phyloP scores from a whole-genome alignment of 2,113 vertebrate species.

The Microcebus jonahi region DNA sequence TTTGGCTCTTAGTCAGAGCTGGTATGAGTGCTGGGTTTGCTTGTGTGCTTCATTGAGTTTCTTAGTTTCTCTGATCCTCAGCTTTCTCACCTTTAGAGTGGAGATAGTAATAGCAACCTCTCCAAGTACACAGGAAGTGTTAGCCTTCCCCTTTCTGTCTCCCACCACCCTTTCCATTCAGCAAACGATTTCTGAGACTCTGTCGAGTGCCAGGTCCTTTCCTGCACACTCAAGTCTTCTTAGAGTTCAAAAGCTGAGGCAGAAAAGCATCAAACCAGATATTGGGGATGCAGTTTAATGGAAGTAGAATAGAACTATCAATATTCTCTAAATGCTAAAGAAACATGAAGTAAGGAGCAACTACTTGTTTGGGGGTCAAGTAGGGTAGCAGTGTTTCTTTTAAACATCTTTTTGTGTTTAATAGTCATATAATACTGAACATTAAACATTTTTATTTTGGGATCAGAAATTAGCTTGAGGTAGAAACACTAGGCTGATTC shows the following conservation, averaged over 20 bases:
- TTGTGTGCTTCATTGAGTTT: conserved; percentile 8
- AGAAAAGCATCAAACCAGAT: not conserved
- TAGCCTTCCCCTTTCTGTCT: not conserved
- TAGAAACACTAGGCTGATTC: not conserved
- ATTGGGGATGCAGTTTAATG: not conserved
- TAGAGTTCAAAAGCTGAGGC: not conserved
- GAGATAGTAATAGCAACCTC: not conserved
- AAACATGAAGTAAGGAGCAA: not conserved
- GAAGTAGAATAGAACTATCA: not conserved
- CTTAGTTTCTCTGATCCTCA: not conserved
- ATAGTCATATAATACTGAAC: not conserved
- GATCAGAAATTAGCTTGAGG: not conserved
- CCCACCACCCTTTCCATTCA: not conserved
- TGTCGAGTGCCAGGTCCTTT: not conserved
- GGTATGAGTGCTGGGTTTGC: conserved; percentile 42
- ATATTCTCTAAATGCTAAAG: not conserved
- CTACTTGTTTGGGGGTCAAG: not conserved
- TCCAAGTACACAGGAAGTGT: not conserved
- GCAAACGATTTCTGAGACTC: not conserved
- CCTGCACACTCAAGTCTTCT: not conserved
- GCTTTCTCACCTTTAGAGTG: not conserved
- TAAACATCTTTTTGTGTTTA: conserved; percentile 30
- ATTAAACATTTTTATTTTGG: not conserved
- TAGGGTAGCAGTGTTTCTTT: conserved; percentile 1
- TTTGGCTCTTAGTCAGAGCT: conserved; percentile 47